Percentiles rank a stretch among this genome's conserved stretches.
Conservation (phyloP, 2,113 vertebrate genomes). For the zebrafish (Danio rerio) region GRCz12tu NC_133181.1:54695001-54695500, state of each 20-base stretch:
- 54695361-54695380: not conserved
- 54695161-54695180: slow-evolving; percentile 28
- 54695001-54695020: not conserved
- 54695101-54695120: slow-evolving; percentile 9
- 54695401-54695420: not conserved
- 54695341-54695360: not conserved
- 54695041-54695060: too few relatives aligned
- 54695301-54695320: not conserved
- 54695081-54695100: not conserved
- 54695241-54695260: slow-evolving; percentile 6
- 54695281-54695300: not conserved
- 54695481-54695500: too few relatives aligned
- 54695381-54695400: not conserved
- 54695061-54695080: slow-evolving; percentile 1
- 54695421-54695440: not conserved
- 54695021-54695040: not conserved
- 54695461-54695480: not conserved
- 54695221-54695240: slow-evolving; percentile 32
- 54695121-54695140: slow-evolving; percentile 32
- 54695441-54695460: not conserved
- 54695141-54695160: slow-evolving; percentile 10
- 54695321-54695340: not conserved
- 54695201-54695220: slow-evolving; percentile 31
- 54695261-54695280: not conserved
- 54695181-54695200: slow-evolving; percentile 28